Evolutionary conservation across 2,113 vertebrate species (phyloP).

Genomic region (Poeciliopsis retropinna): DNA sequence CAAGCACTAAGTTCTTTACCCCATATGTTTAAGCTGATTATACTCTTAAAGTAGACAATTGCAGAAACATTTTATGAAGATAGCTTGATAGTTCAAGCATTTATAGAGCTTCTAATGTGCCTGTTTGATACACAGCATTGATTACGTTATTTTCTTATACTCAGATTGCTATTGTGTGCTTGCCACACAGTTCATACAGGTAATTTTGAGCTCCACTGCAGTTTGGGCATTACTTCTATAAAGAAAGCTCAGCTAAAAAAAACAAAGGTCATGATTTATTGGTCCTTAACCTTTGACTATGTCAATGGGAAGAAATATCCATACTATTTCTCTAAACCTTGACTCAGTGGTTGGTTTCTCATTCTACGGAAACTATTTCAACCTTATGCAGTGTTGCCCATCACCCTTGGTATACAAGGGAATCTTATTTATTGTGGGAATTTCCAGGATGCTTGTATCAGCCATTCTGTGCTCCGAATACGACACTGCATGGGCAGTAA

Average conservation of each 20-base stretch:
- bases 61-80: neutral
- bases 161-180: neutral
- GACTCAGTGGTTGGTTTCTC: neutral
- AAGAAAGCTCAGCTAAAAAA: neutral
- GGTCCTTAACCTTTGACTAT: neutral
- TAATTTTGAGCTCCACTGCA: neutral
- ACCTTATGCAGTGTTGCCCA: neutral
- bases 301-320: neutral
- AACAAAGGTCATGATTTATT: neutral
- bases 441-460: conserved; percentile 5
- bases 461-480: conserved; percentile 15
- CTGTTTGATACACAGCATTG: neutral
- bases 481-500: conserved; percentile 20
- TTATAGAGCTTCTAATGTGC: neutral
- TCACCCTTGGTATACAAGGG: neutral
- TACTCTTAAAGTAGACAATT: neutral
- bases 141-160: neutral
- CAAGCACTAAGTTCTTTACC: neutral
- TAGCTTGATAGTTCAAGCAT: too few relatives aligned
- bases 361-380: neutral
- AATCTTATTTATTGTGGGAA: conserved; percentile 12
- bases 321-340: neutral
- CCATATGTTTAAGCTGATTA: neutral
- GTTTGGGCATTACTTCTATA: neutral
- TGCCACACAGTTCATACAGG: neutral